phyloP scores from a whole-genome alignment of 2,113 vertebrate genomes.

The Hiodon tergisus region DNA sequence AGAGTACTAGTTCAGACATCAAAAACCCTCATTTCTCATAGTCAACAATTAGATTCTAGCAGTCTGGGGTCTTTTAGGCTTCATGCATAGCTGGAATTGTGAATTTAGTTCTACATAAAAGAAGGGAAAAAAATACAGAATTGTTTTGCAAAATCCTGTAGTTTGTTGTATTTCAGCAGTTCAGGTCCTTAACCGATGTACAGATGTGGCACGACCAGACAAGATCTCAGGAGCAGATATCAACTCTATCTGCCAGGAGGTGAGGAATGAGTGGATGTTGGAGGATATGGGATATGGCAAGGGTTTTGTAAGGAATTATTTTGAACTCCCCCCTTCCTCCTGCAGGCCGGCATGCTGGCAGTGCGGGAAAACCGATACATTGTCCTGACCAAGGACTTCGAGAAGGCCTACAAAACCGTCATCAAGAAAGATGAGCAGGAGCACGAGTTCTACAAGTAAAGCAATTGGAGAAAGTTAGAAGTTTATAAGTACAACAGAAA shows the following conservation, averaged over 20 bases:
- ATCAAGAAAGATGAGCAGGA: slow-evolving; percentile 95
- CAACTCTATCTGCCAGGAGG: slow-evolving; percentile 95
- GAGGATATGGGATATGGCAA: too few species aligned
- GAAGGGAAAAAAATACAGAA: too few species aligned
- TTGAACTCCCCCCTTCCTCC: neutral
- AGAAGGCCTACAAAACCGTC: slow-evolving; percentile 90
- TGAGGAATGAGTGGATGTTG: slow-evolving; percentile 37
- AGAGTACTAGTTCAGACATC: too few species aligned
- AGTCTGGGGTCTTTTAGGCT: too few species aligned
- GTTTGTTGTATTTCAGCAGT: neutral
- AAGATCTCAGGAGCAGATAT: slow-evolving; percentile 93
- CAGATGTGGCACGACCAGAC: slow-evolving; percentile 88
- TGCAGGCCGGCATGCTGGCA: slow-evolving; percentile 85
- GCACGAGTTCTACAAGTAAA: slow-evolving; percentile 92
- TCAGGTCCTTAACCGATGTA: slow-evolving; percentile 55
- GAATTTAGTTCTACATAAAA: too few species aligned
- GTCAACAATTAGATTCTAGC: too few species aligned
- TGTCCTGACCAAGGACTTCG: slow-evolving; percentile 89
- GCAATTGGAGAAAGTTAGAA: neutral
- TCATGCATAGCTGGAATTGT: too few species aligned
- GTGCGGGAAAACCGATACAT: slow-evolving; percentile 92
- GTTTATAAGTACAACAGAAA: neutral
- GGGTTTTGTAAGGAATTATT: too few species aligned
- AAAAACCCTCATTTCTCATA: too few species aligned
- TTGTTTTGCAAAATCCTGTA: too few species aligned